phyloP scores from a whole-genome alignment of 2,113 vertebrate genomes.

The Piaya cayana region DNA sequence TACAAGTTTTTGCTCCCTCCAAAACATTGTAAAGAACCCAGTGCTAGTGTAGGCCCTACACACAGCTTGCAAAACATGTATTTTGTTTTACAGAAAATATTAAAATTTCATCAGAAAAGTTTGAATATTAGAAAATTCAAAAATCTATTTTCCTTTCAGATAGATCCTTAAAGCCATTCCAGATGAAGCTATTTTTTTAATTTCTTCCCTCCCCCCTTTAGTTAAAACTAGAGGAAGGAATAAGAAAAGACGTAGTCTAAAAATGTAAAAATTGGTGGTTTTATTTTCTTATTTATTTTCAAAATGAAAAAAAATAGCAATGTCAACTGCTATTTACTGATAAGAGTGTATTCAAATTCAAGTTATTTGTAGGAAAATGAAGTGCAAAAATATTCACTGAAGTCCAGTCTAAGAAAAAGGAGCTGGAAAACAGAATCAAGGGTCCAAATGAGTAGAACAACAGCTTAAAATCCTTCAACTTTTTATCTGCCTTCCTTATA shows the following conservation, averaged over 20 bases:
- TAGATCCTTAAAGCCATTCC: neutral
- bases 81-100: slow-evolving; percentile 6
- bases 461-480: neutral
- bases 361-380: slow-evolving; percentile 11
- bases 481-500: neutral
- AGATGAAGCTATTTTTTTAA: neutral
- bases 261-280: slow-evolving; percentile 3
- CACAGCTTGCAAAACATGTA: neutral
- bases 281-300: neutral
- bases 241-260: neutral
- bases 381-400: slow-evolving; percentile 2
- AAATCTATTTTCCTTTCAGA: slow-evolving; percentile 30
- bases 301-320: neutral
- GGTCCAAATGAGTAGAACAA: neutral
- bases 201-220: fast-evolving
- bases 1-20: neutral
- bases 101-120: neutral
- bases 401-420: neutral
- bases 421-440: neutral
- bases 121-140: slow-evolving; percentile 20
- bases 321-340: neutral
- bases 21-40: neutral
- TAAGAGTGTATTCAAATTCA: slow-evolving; percentile 3
- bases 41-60: neutral
- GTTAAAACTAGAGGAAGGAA: neutral